Percentiles rank a stretch among this genome's conserved stretches.
phyloP scores from a whole-genome alignment of 2,797 vertebrate species.

The Setipinna tenuifilis region DNA sequence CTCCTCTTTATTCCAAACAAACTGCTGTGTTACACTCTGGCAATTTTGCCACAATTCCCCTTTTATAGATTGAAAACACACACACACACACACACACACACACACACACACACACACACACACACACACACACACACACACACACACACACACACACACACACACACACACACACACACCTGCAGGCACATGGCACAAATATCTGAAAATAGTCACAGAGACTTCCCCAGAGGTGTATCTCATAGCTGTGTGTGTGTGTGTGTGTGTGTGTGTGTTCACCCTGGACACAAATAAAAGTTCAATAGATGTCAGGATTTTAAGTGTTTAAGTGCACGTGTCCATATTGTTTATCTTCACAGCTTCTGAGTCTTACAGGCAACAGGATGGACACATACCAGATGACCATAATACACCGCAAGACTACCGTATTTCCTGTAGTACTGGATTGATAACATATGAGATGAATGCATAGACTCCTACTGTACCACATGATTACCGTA shows the following conservation, averaged over 20 bases:
- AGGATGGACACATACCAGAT: too few relatives aligned
- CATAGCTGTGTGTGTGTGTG: not conserved
- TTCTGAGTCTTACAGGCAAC: too few relatives aligned
- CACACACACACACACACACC: constrained; percentile 25
- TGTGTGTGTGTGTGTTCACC: not conserved
- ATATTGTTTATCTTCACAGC: not conserved
- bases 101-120: not conserved
- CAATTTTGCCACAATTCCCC: too few relatives aligned
- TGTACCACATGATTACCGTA: too few relatives aligned
- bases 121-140: constrained; percentile 25
- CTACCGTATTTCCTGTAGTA: too few relatives aligned
- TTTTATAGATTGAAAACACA: not conserved
- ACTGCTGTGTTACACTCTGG: too few relatives aligned
- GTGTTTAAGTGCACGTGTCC: not conserved
- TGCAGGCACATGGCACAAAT: not conserved
- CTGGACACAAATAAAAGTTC: not conserved
- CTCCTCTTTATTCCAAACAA: too few relatives aligned
- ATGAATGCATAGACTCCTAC: too few relatives aligned
- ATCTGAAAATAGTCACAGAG: not conserved
- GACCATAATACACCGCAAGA: too few relatives aligned
- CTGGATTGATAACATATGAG: too few relatives aligned
- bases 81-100: constrained; percentile 26
- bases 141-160: not conserved
- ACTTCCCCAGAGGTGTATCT: not conserved
- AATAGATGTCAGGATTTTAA: not conserved